Conservation (phyloP, 2,113 vertebrate species). For the Poeciliopsis retropinna region DNA sequence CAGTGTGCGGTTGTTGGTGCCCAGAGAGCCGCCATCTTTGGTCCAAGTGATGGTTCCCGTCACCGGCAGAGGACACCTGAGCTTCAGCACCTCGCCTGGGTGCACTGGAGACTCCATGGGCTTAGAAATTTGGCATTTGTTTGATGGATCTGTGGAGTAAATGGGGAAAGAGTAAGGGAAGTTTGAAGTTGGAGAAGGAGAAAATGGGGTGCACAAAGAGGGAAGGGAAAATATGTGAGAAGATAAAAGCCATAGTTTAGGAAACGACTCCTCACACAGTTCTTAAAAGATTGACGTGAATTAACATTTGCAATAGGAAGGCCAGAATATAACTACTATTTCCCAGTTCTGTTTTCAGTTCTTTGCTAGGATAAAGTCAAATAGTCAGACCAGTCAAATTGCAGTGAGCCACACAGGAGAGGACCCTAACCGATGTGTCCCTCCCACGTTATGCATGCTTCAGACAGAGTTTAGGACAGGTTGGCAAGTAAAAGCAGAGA, state of each 20-base stretch:
- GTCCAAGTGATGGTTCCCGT: conserved; percentile 93
- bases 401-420: no score
- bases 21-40: conserved; percentile 94
- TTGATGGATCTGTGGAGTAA: conserved; percentile 89
- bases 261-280: conserved; percentile 76
- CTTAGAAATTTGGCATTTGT: conserved; percentile 98
- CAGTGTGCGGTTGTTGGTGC: conserved; percentile 93
- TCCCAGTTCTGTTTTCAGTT: conserved; percentile 20
- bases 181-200: conserved; percentile 4
- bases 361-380: no score
- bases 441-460: no score
- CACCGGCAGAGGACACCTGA: conserved; percentile 89
- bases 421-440: no score
- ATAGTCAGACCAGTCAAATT: no score
- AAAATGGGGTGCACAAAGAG: conserved; percentile 54
- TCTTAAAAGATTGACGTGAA: conserved; percentile 30
- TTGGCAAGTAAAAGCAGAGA: conserved; percentile 36
- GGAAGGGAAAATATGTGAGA: conserved; percentile 59
- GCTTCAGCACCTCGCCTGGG: conserved; percentile 91
- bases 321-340: conserved; percentile 52
- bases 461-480: conserved; percentile 25
- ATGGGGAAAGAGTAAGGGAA: conserved; percentile 53
- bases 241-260: conserved; percentile 79
- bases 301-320: conserved; percentile 60
- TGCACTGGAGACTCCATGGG: conserved; percentile 90